phyloP scores from a whole-genome alignment of 2,113 vertebrate genomes.

The Sinocyclocheilus anshuiensis region DNA sequence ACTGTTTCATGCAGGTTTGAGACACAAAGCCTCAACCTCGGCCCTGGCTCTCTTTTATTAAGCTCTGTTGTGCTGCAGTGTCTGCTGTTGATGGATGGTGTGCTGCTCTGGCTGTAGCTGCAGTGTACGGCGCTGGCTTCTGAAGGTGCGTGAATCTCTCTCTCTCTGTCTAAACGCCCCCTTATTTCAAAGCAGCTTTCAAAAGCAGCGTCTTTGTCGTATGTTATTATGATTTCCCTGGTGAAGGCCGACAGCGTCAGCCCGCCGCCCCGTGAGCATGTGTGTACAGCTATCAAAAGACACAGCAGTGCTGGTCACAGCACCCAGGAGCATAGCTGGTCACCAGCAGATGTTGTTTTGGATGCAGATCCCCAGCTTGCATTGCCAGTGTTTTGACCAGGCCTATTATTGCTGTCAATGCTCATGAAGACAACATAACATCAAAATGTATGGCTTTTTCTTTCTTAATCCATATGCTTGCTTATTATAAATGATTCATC shows the following conservation, averaged over 20 bases:
- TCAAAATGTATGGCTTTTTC: not conserved
- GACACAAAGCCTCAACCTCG: not conserved
- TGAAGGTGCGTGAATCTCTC: conserved; percentile 32
- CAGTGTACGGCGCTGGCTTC: not conserved
- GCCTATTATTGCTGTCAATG: not conserved
- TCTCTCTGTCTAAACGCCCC: conserved; percentile 24
- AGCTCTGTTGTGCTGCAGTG: conserved; percentile 22
- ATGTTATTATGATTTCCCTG: conserved; percentile 36
- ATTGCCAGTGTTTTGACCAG: not conserved
- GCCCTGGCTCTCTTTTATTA: not conserved
- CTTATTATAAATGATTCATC: not conserved
- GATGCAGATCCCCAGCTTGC: not conserved
- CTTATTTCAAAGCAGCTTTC: conserved; percentile 16
- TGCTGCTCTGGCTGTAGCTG: conserved; percentile 22
- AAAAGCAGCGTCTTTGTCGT: conserved; percentile 33
- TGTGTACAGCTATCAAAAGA: not conserved
- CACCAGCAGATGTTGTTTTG: conserved; percentile 7
- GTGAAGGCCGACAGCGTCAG: conserved; percentile 18
- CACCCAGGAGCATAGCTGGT: not conserved
- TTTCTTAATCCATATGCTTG: not conserved
- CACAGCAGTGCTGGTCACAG: not conserved
- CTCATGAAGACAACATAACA: not conserved
- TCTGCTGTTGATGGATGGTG: conserved; percentile 37
- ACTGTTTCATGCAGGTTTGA: not conserved
- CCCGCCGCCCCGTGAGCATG: not conserved